phyloP scores from a whole-genome alignment of 2,113 vertebrate species.

The Lampris megalopsis region DNA sequence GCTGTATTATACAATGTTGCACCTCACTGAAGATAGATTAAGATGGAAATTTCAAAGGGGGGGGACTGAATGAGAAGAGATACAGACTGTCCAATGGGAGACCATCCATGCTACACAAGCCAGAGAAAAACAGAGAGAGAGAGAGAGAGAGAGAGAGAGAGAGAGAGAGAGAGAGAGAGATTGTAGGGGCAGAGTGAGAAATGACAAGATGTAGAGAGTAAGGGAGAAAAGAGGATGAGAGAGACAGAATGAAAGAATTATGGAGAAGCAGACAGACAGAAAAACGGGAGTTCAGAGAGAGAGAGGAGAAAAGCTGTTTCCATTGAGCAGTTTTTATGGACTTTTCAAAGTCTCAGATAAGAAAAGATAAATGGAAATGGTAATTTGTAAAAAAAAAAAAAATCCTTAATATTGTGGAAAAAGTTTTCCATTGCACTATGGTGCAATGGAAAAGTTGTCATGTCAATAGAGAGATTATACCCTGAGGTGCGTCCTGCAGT shows the following conservation, averaged over 20 bases:
- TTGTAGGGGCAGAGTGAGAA: neutral
- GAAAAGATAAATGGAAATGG: too few relatives aligned
- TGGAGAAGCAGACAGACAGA: constrained; percentile 1
- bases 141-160: constrained; percentile 2
- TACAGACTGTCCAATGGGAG: too few relatives aligned
- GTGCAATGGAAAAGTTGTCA: too few relatives aligned
- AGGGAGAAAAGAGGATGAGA: neutral
- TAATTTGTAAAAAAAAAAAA: too few relatives aligned
- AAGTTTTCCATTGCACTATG: too few relatives aligned
- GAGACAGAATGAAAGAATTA: neutral
- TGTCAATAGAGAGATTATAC: too few relatives aligned
- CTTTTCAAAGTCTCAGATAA: too few relatives aligned
- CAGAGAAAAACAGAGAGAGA: neutral
- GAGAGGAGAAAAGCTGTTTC: too few relatives aligned
- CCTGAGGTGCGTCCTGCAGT: too few relatives aligned
- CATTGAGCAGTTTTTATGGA: too few relatives aligned
- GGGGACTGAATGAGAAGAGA: neutral
- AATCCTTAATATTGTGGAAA: too few relatives aligned
- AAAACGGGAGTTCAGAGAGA: constrained; percentile 10
- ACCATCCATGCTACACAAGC: neutral
- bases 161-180: neutral
- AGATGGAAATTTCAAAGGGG: neutral
- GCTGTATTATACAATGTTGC: neutral
- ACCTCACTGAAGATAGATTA: neutral
- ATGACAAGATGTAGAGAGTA: neutral